Base-by-base conservation (phyloP, 30 jellyfish, hydroid and myxozoan species). In the Aurelia coerulea region DNA sequence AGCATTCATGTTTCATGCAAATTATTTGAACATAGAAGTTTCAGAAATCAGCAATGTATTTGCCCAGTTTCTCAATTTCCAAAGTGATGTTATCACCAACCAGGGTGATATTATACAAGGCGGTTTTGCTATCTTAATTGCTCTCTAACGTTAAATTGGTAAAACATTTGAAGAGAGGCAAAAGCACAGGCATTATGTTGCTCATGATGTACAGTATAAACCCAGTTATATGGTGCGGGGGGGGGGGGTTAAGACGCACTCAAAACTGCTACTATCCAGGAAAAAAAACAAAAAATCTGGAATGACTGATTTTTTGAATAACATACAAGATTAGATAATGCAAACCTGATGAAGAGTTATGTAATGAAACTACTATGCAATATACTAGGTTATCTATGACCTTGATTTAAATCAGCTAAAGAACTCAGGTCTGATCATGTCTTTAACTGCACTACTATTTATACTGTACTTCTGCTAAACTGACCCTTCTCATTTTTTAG, bases 81-180 rank as follows among this genome's bases (percentile, higher is more conserved):
- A 60, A 60, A 60, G 69, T 60, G 1, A 2, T 60, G 69, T 12
- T 60, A 0, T 60, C 29, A 60, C 10, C 53, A 42, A 6, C 53
- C 69, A 60, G 69, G 69, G n/a, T n/a, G n/a, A n/a, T 32, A 60
- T 60, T 60, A 32, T 60, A 0, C 69, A 60, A 60, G 69, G 69
- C 3, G 69, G 69, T 5, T 12, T 60, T 60, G 69, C 69, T 23
- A 60, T 60, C 69, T 60, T 12, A 60, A 2, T 60, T 16, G 29
- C 2, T 58, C 6, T 58, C 67, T 7, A 58, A 58, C 2, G 6
- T 2, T 58, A 58, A 58, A 58, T 58, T 58, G 67, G 67, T 58
- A 58, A 58, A 15, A 58, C 67, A 60, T 5, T 60, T 60, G 69
- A 60, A 60, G 12, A 60, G 69, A 60, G 32, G 69, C 29, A 60